Evolutionary conservation across 2,888 invertebrate genomes (phyloP).

Genomic region (Oxycera nigricornis): DNA sequence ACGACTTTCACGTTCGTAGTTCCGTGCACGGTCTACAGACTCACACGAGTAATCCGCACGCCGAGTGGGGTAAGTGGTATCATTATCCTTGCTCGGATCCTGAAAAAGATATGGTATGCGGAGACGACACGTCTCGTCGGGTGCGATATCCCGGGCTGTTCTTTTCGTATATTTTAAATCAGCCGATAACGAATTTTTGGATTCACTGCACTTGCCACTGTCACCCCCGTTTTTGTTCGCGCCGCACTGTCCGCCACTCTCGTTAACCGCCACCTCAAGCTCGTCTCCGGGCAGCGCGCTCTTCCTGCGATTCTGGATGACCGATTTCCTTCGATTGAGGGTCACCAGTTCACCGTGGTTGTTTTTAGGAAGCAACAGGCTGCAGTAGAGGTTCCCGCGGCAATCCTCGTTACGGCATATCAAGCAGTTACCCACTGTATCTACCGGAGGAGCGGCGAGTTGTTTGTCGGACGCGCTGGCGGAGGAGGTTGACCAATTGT

Average conservation of each 20-base stretch:
- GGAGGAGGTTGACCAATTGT: too few species aligned
- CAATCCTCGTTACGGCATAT: slow-evolving; percentile 33
- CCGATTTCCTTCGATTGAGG: slow-evolving; percentile 24
- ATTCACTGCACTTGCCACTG: slow-evolving; percentile 9
- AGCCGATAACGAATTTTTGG: neutral
- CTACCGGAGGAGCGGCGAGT: neutral
- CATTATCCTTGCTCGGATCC: slow-evolving; percentile 2
- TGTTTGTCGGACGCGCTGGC: too few species aligned
- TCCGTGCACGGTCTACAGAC: neutral
- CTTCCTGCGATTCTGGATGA: slow-evolving; percentile 27
- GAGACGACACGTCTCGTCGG: too few species aligned
- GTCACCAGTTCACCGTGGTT: slow-evolving; percentile 8
- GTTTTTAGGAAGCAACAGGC: slow-evolving; percentile 3
- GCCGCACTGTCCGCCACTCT: neutral
- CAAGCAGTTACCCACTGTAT: slow-evolving; percentile 14
- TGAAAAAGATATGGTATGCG: too few species aligned
- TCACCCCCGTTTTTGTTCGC: neutral
- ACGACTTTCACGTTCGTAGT: neutral
- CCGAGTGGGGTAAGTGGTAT: neutral
- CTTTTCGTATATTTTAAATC: slow-evolving; percentile 1
- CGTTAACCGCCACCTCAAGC: neutral
- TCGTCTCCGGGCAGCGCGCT: slow-evolving; percentile 4
- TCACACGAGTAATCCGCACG: neutral
- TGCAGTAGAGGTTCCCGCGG: slow-evolving; percentile 32
- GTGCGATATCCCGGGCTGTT: neutral